Conservation (phyloP, 2,888 invertebrate genomes). For the Campoplex capitator region DNA sequence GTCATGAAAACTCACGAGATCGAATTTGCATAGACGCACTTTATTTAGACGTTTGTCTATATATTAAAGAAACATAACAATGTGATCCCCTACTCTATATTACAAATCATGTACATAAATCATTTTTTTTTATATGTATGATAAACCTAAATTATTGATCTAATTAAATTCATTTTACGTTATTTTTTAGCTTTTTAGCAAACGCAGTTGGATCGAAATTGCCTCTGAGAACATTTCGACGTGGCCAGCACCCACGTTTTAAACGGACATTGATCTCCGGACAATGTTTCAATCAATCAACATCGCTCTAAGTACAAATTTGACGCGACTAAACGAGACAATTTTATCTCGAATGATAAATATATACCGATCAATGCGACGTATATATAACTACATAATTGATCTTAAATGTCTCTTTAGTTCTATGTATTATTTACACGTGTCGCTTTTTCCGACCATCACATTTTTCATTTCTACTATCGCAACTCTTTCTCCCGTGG, state of each 20-base stretch:
- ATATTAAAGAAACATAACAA: constrained; percentile 62
- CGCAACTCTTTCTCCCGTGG: constrained; percentile 47
- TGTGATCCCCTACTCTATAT: constrained; percentile 62
- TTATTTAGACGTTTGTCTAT: constrained; percentile 59
- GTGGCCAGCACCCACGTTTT: not conserved
- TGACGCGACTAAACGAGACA: constrained; percentile 35
- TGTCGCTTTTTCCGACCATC: constrained; percentile 63
- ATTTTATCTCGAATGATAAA: constrained; percentile 25
- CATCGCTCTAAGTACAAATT: constrained; percentile 65
- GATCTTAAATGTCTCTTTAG: constrained; percentile 42
- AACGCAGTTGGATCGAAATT: constrained; percentile 29
- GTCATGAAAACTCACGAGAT: constrained; percentile 10
- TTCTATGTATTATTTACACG: constrained; percentile 59
- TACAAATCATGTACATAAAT: constrained; percentile 63
- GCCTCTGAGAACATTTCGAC: constrained; percentile 21
- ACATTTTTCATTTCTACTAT: constrained; percentile 56
- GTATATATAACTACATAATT: constrained; percentile 37
- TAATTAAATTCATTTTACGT: constrained; percentile 11
- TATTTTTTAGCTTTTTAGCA: constrained; percentile 35
- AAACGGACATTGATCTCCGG: constrained; percentile 2
- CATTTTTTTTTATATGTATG: constrained; percentile 16
- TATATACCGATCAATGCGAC: constrained; percentile 51
- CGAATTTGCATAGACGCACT: constrained; percentile 54
- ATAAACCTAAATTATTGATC: constrained; percentile 30
- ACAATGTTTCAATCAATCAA: constrained; percentile 30